Evolutionary conservation across 2,888 invertebrate genomes (phyloP).

Genomic region (Chydorus sphaericus): DNA sequence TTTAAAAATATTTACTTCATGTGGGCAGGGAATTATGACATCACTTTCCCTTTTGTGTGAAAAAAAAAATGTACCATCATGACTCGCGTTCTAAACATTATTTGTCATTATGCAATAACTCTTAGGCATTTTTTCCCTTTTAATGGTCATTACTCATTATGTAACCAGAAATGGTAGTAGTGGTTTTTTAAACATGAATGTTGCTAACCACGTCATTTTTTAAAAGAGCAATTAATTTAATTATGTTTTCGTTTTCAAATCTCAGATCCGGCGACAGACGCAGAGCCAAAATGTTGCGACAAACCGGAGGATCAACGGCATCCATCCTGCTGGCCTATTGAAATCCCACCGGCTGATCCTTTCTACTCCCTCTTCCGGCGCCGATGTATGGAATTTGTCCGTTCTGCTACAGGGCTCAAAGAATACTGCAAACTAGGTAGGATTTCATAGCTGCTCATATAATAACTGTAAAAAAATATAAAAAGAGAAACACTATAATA

Average conservation of each 20-base stretch:
- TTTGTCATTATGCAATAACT: too few relatives aligned
- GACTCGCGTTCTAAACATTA: too few relatives aligned
- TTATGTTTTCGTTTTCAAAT: constrained; percentile 7
- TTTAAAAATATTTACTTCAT: too few relatives aligned
- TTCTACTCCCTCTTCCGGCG: constrained; percentile 39
- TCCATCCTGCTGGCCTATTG: constrained; percentile 52
- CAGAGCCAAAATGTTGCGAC: constrained; percentile 80
- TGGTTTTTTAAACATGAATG: background rate
- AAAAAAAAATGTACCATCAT: too few relatives aligned
- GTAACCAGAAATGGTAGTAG: background rate
- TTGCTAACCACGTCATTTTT: background rate
- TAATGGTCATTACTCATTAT: too few relatives aligned
- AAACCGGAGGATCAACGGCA: constrained; percentile 42
- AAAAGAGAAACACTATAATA: background rate
- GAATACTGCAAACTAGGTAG: constrained; percentile 43
- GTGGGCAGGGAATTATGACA: too few relatives aligned
- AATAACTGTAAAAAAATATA: too few relatives aligned
- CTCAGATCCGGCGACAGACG: constrained; percentile 65
- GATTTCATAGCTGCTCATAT: constrained; percentile 20
- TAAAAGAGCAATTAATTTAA: background rate
- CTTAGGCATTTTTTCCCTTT: too few relatives aligned
- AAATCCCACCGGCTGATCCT: constrained; percentile 40
- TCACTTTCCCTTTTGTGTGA: too few relatives aligned
- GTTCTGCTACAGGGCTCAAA: constrained; percentile 49
- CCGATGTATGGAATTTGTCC: constrained; percentile 55